Percentiles rank a stretch among this genome's conserved stretches.
phyloP scores from a whole-genome alignment of 2,113 vertebrate species.

The Seriola dumerili region DNA sequence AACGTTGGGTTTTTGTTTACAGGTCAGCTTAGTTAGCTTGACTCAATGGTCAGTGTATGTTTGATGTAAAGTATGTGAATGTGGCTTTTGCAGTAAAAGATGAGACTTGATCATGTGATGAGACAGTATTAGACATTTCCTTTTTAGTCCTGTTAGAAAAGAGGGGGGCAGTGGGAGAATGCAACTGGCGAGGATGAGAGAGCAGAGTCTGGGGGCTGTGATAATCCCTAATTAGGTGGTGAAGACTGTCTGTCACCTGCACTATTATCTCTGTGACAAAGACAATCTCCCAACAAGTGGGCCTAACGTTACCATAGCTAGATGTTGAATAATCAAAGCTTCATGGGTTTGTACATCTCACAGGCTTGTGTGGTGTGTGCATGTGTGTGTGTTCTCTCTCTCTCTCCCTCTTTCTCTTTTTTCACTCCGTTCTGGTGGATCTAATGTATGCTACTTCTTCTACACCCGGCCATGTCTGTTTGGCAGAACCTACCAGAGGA shows the following conservation, averaged over 20 bases:
- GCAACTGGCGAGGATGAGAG: not conserved
- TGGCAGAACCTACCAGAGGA: slow-evolving; percentile 88
- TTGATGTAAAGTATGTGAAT: slow-evolving; percentile 7
- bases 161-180: not conserved
- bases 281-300: slow-evolving; percentile 5
- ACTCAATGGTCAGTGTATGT: not conserved
- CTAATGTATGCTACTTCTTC: slow-evolving; percentile 80
- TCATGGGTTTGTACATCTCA: slow-evolving; percentile 65
- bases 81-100: slow-evolving; percentile 9
- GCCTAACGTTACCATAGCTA: slow-evolving; percentile 8
- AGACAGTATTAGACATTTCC: slow-evolving; percentile 21
- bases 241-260: slow-evolving; percentile 16
- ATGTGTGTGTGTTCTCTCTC: slow-evolving; percentile 74
- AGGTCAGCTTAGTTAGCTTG: not conserved
- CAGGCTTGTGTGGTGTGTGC: slow-evolving; percentile 75
- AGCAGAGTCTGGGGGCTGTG: slow-evolving; percentile 23
- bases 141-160: slow-evolving; percentile 31
- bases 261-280: slow-evolving; percentile 20
- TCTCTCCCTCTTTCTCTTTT: slow-evolving; percentile 58
- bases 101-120: slow-evolving; percentile 2
- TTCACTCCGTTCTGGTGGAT: slow-evolving; percentile 82
- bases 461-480: slow-evolving; percentile 81
- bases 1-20: not conserved
- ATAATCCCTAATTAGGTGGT: slow-evolving; percentile 37
- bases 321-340: slow-evolving; percentile 40